Evolutionary conservation across 2,797 vertebrate species (phyloP).

Genomic region (Pteropus rufus): DNA sequence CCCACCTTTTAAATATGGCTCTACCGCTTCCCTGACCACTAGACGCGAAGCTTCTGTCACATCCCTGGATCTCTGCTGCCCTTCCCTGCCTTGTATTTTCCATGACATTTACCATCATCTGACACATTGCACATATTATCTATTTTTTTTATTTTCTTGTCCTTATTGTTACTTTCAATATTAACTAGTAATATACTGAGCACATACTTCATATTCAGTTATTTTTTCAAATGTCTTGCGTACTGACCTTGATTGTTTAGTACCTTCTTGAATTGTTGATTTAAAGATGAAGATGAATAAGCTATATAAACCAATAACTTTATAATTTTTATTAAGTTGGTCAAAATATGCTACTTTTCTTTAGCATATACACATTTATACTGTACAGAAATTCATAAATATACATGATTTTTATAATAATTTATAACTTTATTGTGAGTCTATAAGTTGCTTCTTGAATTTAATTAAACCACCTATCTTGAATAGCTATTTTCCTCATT

Average conservation of each 20-base stretch:
- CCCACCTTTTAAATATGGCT: background rate
- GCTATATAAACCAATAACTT: background rate
- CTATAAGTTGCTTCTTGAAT: background rate
- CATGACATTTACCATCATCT: background rate
- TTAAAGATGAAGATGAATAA: background rate
- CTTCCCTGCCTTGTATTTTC: background rate
- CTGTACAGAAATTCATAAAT: background rate
- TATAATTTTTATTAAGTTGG: background rate
- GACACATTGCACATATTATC: background rate
- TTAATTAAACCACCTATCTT: conserved; percentile 10
- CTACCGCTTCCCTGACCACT: background rate
- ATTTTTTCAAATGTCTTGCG: background rate
- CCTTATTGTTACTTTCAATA: background rate
- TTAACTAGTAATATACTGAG: background rate
- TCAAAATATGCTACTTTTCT: background rate
- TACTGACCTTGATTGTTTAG: background rate
- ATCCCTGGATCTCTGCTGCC: background rate
- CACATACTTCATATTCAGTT: background rate
- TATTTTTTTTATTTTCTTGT: background rate
- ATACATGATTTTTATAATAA: background rate
- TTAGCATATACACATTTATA: background rate
- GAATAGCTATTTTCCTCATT: background rate
- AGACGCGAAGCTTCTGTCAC: background rate
- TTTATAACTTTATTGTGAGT: background rate
- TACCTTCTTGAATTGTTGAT: background rate